Percentiles rank a stretch among this genome's conserved stretches.
Evolutionary conservation across 2,797 vertebrate species (phyloP).

Genomic region (Lepilemur septentrionalis): DNA sequence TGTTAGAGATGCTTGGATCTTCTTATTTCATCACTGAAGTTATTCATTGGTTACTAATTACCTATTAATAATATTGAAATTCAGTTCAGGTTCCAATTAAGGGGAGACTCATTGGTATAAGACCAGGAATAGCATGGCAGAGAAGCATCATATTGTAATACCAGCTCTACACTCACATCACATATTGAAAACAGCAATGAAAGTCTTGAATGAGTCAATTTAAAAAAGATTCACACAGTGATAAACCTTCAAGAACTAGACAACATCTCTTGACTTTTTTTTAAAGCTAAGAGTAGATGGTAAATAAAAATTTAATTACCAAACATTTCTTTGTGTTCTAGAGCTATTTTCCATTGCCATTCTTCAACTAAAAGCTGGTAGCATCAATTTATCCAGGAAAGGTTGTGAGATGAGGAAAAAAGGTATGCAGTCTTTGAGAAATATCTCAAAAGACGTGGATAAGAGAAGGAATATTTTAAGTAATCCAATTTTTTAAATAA

Average conservation of each 20-base stretch:
- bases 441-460: not conserved
- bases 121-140: not conserved
- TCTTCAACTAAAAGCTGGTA: not conserved
- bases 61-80: not conserved
- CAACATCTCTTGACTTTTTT: not conserved
- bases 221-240: not conserved
- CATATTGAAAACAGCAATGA: not conserved
- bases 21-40: not conserved
- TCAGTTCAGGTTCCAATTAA: not conserved
- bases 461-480: conserved; percentile 13
- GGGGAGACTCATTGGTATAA: not conserved
- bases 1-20: not conserved
- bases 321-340: not conserved
- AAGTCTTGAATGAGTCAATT: conserved; percentile 1
- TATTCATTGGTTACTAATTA: not conserved
- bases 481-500: not conserved
- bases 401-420: not conserved
- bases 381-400: not conserved
- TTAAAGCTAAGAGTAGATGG: not conserved
- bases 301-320: not conserved
- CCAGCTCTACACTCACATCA: not conserved
- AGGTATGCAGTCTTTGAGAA: not conserved
- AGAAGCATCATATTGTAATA: not conserved
- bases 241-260: not conserved
- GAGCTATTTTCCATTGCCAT: not conserved